A percentile compares a stretch with the other conserved stretches of the same genome.
Conservation (phyloP, 2,113 vertebrate species). For the Cinclus mexicanus region DNA sequence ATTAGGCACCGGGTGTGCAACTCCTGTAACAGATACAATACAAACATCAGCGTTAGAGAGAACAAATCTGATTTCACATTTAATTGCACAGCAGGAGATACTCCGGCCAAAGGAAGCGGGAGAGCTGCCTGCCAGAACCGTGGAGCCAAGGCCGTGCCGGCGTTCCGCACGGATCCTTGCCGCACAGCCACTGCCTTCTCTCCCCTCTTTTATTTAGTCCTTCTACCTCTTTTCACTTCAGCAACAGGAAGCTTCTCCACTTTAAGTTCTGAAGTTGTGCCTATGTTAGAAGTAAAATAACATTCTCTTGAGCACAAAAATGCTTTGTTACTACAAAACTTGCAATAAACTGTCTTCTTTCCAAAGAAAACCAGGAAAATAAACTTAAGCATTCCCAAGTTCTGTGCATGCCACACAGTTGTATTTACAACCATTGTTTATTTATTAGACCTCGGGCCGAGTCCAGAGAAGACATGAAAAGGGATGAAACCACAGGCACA, state of each 20-base stretch:
- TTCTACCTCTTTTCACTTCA: background rate
- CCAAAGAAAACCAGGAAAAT: background rate
- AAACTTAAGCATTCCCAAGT: background rate
- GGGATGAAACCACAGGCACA: background rate
- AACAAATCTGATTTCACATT: background rate
- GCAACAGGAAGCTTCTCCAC: background rate
- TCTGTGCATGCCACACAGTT: background rate
- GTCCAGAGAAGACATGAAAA: background rate
- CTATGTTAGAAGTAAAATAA: background rate
- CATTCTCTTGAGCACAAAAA: background rate
- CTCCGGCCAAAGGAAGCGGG: background rate
- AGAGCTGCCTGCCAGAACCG: accelerated
- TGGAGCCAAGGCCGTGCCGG: background rate
- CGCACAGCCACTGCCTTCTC: background rate
- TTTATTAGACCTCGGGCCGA: background rate
- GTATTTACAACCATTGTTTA: background rate
- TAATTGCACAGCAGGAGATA: background rate
- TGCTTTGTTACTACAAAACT: background rate
- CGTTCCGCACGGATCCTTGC: accelerated
- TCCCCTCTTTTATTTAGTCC: background rate
- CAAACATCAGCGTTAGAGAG: background rate
- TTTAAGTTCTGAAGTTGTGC: background rate
- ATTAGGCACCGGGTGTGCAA: background rate
- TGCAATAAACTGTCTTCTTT: background rate
- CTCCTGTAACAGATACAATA: background rate